These are phyloP conservation scores for Fringilla coelebs DNA, from an alignment of 2,797 vertebrate species.

Conservation along the genomic window DNA sequence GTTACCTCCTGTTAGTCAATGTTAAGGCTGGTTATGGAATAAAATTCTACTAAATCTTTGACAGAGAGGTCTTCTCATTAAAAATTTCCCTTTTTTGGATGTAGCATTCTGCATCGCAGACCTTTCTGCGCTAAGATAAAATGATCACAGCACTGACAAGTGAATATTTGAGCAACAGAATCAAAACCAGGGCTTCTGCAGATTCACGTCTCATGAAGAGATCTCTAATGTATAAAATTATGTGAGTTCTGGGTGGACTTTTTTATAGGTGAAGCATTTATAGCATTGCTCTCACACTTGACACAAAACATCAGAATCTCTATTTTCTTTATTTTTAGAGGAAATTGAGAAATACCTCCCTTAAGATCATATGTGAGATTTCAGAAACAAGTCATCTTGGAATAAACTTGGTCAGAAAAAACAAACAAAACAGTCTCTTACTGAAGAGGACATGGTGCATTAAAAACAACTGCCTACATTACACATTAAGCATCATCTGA, in stretches of 20 bases:
- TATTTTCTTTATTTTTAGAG: neutral
- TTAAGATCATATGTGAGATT: neutral
- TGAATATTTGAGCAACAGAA: neutral
- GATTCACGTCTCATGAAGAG: neutral
- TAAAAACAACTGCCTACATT: neutral
- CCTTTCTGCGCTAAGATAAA: neutral
- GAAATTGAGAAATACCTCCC: neutral
- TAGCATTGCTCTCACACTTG: neutral
- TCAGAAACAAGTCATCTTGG: neutral
- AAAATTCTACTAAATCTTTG: neutral
- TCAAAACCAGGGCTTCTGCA: neutral
- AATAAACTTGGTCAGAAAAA: neutral
- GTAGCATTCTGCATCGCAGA: neutral
- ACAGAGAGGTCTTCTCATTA: neutral
- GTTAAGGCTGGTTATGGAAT: neutral
- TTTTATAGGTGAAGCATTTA: neutral
- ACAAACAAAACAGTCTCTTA: neutral
- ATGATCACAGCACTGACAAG: neutral
- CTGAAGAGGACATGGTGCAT: neutral
- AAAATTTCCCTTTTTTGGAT: neutral
- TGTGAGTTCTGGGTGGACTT: neutral
- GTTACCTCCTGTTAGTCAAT: neutral
- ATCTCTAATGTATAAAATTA: neutral
- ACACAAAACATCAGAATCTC: neutral
- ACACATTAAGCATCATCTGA: neutral